phyloP scores from a whole-genome alignment of 2,113 vertebrate species.

The Oreochromis aureus region DNA sequence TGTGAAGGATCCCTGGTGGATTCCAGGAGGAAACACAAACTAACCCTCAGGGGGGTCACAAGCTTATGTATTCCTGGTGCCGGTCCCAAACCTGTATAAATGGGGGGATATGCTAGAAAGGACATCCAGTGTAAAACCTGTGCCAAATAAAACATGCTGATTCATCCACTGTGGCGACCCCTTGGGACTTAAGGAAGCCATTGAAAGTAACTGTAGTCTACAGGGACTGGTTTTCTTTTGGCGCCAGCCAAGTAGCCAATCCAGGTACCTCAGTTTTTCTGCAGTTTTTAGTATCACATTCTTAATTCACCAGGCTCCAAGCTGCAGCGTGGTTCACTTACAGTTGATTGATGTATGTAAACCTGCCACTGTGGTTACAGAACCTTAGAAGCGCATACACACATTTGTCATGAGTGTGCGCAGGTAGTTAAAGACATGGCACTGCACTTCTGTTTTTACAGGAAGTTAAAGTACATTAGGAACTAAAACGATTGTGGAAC shows the following conservation, averaged over 20 bases:
- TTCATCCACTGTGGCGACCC: background rate
- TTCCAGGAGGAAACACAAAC: background rate
- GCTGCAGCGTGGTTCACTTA: background rate
- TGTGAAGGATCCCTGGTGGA: background rate
- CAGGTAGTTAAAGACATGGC: background rate
- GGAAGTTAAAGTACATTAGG: accelerated
- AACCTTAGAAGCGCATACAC: background rate
- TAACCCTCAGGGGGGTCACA: background rate
- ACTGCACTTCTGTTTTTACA: background rate
- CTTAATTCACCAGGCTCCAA: background rate
- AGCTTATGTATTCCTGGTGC: background rate
- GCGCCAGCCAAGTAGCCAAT: background rate
- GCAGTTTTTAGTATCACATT: background rate
- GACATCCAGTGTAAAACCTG: background rate
- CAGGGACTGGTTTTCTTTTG: background rate
- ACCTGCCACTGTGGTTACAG: background rate
- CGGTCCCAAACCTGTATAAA: background rate
- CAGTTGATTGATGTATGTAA: background rate
- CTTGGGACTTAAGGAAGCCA: background rate
- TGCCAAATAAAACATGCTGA: background rate
- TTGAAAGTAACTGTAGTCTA: background rate
- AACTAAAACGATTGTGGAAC: background rate
- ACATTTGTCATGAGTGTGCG: background rate
- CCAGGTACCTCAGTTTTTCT: background rate
- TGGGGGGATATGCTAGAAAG: background rate